phyloP scores from a whole-genome alignment of 2,113 vertebrate species.

The Muntiacus muntjak region DNA sequence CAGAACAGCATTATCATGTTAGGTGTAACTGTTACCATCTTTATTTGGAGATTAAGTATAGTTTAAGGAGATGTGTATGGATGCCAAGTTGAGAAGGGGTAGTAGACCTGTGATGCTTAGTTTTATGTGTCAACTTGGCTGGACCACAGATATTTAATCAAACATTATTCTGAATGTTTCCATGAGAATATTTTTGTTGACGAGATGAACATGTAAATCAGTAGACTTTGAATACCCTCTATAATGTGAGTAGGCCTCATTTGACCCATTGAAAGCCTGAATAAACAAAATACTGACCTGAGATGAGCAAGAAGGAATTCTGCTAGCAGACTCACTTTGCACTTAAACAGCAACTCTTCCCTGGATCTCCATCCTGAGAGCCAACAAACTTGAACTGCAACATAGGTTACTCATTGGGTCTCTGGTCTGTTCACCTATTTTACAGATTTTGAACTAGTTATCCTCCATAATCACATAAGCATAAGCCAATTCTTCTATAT shows the following conservation, averaged over 20 bases:
- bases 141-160: not conserved
- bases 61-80: not conserved
- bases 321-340: not conserved
- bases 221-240: not conserved
- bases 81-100: not conserved
- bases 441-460: not conserved
- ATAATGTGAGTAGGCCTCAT: not conserved
- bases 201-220: not conserved
- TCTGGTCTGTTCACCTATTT: not conserved
- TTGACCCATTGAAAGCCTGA: not conserved
- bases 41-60: not conserved
- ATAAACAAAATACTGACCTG: not conserved
- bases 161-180: not conserved
- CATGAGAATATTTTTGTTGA: not conserved
- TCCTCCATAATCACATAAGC: not conserved
- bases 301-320: not conserved
- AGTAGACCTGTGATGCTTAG: not conserved
- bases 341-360: not conserved
- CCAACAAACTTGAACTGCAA: not conserved
- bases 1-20: not conserved
- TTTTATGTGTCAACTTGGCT: not conserved
- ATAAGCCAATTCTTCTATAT: not conserved
- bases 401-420: not conserved
- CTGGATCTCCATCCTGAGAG: not conserved
- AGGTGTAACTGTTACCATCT: not conserved